These are phyloP conservation scores for Gambusia holbrooki DNA, from an alignment of 2,113 vertebrate species.

Conservation along the genomic window DNA sequence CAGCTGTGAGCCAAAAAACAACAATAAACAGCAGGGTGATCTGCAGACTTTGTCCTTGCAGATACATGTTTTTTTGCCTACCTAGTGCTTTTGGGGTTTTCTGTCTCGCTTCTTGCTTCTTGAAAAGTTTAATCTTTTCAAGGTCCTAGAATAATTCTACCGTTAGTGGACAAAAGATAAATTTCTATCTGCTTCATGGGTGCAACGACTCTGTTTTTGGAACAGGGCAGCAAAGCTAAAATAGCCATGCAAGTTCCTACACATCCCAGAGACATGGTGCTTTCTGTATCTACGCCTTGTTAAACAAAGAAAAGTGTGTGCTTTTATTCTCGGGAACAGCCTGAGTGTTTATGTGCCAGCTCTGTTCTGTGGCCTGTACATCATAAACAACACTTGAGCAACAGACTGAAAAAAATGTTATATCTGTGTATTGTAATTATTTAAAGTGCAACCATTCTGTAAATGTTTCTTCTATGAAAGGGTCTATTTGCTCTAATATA, in stretches of 20 bases:
- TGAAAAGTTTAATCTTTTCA: conserved; percentile 32
- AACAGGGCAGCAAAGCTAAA: not conserved
- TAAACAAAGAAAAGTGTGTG: conserved; percentile 13
- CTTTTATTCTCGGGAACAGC: not conserved
- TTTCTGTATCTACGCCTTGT: conserved; percentile 24
- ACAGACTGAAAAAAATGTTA: not conserved
- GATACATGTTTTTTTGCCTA: not conserved
- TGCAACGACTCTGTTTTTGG: not conserved
- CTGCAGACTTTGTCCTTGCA: conserved; percentile 17
- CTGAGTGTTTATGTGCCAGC: not conserved
- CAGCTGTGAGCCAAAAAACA: not conserved
- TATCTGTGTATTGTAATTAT: not conserved
- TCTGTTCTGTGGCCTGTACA: not conserved
- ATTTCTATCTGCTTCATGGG: not conserved
- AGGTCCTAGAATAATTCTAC: conserved; percentile 22
- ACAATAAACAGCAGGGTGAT: conserved; percentile 23
- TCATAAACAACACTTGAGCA: not conserved
- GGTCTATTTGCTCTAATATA: not conserved
- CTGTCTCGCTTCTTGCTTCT: not conserved
- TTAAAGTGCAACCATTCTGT: not conserved
- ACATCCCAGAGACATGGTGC: conserved; percentile 22
- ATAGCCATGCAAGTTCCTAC: conserved; percentile 9
- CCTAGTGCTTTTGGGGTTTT: conserved; percentile 8
- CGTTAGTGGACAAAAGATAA: not conserved
- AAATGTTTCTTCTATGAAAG: not conserved